phyloP scores from a whole-genome alignment of 2,113 vertebrate species.

The Donacobius atricapilla region DNA sequence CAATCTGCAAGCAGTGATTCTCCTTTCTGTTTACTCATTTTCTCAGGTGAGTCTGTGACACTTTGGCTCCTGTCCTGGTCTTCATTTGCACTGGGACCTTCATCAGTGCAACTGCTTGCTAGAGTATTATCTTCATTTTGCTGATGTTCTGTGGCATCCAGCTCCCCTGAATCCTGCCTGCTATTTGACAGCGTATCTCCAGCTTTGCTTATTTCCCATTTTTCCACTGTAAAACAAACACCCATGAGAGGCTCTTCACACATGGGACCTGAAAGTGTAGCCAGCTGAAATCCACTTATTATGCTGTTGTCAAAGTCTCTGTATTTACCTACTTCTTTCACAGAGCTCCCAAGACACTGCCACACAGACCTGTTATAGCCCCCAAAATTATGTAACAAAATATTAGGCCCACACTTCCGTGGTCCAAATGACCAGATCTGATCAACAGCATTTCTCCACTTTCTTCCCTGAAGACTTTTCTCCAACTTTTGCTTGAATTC shows the following conservation, averaged over 20 bases:
- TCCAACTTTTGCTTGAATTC: slow-evolving; percentile 83
- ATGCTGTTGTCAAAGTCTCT: slow-evolving; percentile 91
- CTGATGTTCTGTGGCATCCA: neutral
- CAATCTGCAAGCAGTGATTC: slow-evolving; percentile 74
- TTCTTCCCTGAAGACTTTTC: slow-evolving; percentile 82
- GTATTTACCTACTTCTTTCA: slow-evolving; percentile 49
- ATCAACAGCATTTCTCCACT: slow-evolving; percentile 88
- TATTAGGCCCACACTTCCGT: slow-evolving; percentile 91
- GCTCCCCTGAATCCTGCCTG: slow-evolving; percentile 34
- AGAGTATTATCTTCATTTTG: neutral
- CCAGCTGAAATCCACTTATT: slow-evolving; percentile 92
- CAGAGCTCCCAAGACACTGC: slow-evolving; percentile 76
- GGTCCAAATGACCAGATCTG: slow-evolving; percentile 95
- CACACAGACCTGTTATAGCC: slow-evolving; percentile 84
- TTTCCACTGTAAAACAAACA: slow-evolving; percentile 90
- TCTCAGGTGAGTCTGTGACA: neutral
- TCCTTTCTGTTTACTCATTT: slow-evolving; percentile 14
- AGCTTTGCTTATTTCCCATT: slow-evolving; percentile 80
- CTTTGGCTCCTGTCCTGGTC: neutral
- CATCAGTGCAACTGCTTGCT: neutral
- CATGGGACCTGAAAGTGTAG: slow-evolving; percentile 90
- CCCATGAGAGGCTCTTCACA: slow-evolving; percentile 98
- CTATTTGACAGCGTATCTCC: slow-evolving; percentile 10
- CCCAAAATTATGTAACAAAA: slow-evolving; percentile 83
- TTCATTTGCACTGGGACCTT: neutral